A percentile compares a stretch with the other conserved stretches of the same genome.
phyloP scores from a whole-genome alignment of 2,113 vertebrate species.

The Anthoscopus minutus region DNA sequence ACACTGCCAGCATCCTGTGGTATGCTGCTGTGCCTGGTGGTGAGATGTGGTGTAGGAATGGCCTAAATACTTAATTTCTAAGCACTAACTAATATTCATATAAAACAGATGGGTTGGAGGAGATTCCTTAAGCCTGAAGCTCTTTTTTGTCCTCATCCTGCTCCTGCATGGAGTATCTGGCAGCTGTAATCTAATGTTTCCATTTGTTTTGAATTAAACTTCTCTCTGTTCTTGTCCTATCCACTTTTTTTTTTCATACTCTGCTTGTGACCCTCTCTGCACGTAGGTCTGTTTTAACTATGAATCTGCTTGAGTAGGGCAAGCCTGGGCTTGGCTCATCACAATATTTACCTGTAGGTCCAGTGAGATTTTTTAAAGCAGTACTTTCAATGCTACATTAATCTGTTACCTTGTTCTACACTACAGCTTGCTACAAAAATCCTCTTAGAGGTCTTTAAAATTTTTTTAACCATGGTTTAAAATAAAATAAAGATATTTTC shows the following conservation, averaged over 20 bases:
- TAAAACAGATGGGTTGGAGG: slow-evolving; percentile 21
- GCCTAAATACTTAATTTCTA: background rate
- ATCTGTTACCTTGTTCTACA: background rate
- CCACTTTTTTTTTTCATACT: background rate
- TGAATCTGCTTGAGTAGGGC: background rate
- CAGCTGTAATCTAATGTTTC: background rate
- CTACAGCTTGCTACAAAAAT: background rate
- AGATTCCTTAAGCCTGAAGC: background rate
- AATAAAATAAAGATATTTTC: background rate
- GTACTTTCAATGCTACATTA: background rate
- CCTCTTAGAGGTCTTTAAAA: background rate
- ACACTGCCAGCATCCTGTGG: background rate
- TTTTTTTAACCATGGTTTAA: background rate
- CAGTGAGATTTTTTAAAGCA: background rate
- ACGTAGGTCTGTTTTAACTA: background rate
- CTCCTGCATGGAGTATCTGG: background rate
- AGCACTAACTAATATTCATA: background rate
- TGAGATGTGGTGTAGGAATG: background rate
- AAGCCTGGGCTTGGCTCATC: background rate
- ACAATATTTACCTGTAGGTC: background rate
- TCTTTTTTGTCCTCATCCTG: background rate
- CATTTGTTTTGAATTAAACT: background rate
- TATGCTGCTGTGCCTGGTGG: background rate
- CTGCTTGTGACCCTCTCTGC: background rate
- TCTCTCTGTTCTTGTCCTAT: background rate